Conservation (phyloP, 2,888 invertebrate species). For the Dynastes grantii region DNA sequence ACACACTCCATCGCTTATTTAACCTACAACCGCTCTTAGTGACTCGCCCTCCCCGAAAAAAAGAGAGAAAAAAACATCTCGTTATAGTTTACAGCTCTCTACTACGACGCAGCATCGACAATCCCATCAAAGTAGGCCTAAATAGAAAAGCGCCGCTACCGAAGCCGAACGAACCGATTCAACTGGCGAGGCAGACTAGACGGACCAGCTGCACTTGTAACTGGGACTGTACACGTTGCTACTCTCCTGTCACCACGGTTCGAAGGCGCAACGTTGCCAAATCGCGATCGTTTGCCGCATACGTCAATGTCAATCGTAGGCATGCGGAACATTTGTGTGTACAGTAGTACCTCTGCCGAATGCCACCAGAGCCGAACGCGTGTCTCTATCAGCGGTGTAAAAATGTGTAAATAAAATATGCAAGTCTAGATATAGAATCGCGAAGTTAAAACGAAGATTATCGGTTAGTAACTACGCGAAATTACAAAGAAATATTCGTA, state of each 20-base stretch:
- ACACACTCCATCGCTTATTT: constrained; percentile 7
- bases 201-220: constrained; percentile 57
- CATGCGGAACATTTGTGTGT: constrained; percentile 56
- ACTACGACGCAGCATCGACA: background rate
- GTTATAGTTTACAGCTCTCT: constrained; percentile 5
- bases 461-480: no score
- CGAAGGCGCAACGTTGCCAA: constrained; percentile 63
- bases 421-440: no score
- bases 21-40: constrained; percentile 13
- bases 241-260: constrained; percentile 61
- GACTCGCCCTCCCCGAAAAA: background rate
- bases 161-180: background rate
- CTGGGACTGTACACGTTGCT: constrained; percentile 60
- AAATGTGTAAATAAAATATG: no score
- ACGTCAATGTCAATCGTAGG: constrained; percentile 62
- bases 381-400: no score
- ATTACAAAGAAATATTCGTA: no score
- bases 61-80: background rate
- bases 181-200: background rate
- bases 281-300: constrained; percentile 54
- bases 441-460: no score
- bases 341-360: background rate
- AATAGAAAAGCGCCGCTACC: background rate
- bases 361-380: background rate
- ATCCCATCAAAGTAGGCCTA: constrained; percentile 48